Conservation (phyloP, 2,113 vertebrate species). For the Ceyx melanurus region DNA sequence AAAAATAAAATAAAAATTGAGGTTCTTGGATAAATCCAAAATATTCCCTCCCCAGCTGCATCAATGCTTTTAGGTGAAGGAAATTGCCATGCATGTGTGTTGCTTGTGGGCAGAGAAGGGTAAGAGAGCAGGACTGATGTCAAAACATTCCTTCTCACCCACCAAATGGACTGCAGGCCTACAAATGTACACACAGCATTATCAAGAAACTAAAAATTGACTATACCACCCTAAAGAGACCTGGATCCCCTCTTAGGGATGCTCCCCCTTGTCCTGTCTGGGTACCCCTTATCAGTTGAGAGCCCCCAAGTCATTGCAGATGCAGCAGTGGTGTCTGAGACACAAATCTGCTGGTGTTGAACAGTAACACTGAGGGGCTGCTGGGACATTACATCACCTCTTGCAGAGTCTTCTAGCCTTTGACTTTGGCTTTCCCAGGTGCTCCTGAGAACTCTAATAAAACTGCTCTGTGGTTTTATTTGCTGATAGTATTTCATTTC, state of each 20-base stretch:
- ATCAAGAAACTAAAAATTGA: background rate
- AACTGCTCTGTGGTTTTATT: background rate
- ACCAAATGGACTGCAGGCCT: background rate
- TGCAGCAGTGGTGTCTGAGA: background rate
- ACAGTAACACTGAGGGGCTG: background rate
- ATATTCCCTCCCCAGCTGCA: background rate
- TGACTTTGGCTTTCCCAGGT: background rate
- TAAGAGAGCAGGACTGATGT: background rate
- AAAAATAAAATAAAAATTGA: background rate
- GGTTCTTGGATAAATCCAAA: background rate
- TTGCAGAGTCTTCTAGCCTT: background rate
- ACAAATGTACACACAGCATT: accelerated
- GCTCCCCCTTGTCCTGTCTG: accelerated
- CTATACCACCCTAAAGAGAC: background rate
- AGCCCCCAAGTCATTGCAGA: background rate
- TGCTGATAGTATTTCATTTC: accelerated
- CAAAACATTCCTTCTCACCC: background rate
- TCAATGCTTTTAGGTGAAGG: background rate
- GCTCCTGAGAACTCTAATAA: background rate
- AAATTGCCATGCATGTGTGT: background rate
- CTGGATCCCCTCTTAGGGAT: background rate
- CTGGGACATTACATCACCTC: background rate
- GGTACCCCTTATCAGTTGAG: accelerated
- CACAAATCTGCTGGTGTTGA: background rate
- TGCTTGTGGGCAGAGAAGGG: background rate